Evolutionary conservation across 2,113 vertebrate species (phyloP).

Genomic region (Paramormyrops kingsleyae): DNA sequence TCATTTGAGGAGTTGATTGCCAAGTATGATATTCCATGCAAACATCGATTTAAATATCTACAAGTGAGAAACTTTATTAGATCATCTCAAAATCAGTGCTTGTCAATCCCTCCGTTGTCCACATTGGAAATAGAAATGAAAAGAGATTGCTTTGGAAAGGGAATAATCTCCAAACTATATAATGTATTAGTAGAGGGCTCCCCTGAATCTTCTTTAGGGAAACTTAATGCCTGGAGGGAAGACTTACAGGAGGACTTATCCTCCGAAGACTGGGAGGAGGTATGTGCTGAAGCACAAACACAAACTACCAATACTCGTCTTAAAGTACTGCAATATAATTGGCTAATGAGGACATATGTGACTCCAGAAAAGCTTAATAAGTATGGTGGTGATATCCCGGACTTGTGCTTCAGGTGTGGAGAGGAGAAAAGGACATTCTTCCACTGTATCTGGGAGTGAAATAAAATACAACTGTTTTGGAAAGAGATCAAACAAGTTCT

Average conservation of each 20-base stretch:
- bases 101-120: not conserved
- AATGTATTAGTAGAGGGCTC: not conserved
- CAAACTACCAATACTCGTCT: not conserved
- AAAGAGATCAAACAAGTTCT: not conserved
- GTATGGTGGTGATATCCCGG: not conserved
- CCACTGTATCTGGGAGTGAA: not conserved
- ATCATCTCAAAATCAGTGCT: not conserved
- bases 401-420: constrained; percentile 2
- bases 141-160: not conserved
- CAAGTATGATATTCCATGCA: not conserved
- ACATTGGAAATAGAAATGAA: not conserved
- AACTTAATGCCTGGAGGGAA: not conserved
- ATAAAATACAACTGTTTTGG: not conserved
- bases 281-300: not conserved
- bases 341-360: not conserved
- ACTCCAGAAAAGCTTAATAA: not conserved
- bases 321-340: not conserved
- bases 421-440: not conserved
- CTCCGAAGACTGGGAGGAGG: not conserved
- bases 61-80: not conserved
- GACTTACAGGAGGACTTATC: not conserved
- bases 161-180: constrained; percentile 3
- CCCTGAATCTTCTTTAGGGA: not conserved
- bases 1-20: not conserved
- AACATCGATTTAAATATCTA: not conserved